These are phyloP conservation scores for Mesoclemmys tuberculata DNA, from an alignment of 2,113 vertebrate species.

Conservation along the genomic window DNA sequence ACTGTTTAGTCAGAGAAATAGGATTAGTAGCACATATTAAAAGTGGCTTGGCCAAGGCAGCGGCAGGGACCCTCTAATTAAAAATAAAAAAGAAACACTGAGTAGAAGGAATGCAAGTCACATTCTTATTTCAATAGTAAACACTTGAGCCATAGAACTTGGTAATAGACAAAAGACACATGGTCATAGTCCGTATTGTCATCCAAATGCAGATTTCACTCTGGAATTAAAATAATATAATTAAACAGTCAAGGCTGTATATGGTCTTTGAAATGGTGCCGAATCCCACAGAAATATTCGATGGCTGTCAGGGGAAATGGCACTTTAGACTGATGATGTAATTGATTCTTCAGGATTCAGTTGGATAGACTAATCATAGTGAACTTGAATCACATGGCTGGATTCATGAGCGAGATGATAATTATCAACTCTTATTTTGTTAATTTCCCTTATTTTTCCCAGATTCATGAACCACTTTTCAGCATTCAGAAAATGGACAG, in stretches of 20 bases:
- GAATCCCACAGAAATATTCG: slow-evolving; percentile 13
- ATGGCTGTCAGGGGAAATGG: background rate
- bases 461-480: background rate
- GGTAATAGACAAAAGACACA: background rate
- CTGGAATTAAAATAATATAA: background rate
- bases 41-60: background rate
- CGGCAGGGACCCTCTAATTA: background rate
- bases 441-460: background rate
- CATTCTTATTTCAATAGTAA: background rate
- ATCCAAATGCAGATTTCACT: background rate
- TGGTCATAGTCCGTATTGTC: background rate
- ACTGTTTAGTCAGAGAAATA: slow-evolving; percentile 15
- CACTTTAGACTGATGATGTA: background rate
- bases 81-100: background rate
- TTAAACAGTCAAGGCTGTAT: background rate
- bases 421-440: background rate
- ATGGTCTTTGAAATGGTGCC: background rate
- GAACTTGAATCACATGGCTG: background rate
- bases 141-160: background rate
- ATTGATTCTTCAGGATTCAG: background rate
- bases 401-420: slow-evolving; percentile 11
- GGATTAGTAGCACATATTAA: background rate
- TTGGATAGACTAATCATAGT: background rate
- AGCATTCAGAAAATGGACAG: background rate
- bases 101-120: background rate